Evolutionary conservation across 2,797 vertebrate species (phyloP), one percentile per base, ranked within the genome.

Genomic region (Danio choprae): DNA sequence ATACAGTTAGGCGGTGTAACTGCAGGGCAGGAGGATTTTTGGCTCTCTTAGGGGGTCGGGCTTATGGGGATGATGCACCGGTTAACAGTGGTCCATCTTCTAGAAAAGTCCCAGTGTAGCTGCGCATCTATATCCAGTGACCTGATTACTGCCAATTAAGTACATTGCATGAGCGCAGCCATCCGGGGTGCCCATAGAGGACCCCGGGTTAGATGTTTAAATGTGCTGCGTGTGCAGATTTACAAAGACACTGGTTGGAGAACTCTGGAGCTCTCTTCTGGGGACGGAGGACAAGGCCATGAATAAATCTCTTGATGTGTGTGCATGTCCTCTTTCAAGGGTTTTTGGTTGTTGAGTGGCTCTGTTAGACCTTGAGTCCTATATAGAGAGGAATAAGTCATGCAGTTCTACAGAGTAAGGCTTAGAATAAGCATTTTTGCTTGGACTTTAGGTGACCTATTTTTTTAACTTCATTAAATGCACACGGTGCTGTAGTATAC

Each of bases 81-180:
- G 55, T 68, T 67, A 77, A 67, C 40, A 9, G 41, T 4, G 22
- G 15, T 72, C 48, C 43, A 46, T 38, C 59, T 48, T 79, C 84
- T 74, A 76, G 81, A 89, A 84, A 73, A 83, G 78, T 20, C 36
- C 56, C 22, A 50, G 74, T 46, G 80, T 71, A 74, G 79, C 84
- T 84, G 63, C 58, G 62, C 69, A 83, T 86, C 74, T 81, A 84
- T n/a, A n/a, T 67, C 80, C 76, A 81, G 73, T 63, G 78, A 73
- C 72, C 70, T 88, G 74, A 89, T 88, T 85, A 83, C 53, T 77
- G 78, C 82, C 87, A 87, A 89, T 90, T 89, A 89, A 84, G 81
- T 50, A 76, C 69, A 86, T 86, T 38, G 87, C 78, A 79, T 90
- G 87, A 90, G 75, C 81, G 60, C 43, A 71, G 68, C 70, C 81